Percentiles rank a stretch among this genome's conserved stretches.
phyloP scores from a whole-genome alignment of 2,113 vertebrate genomes.

The Castor canadensis region DNA sequence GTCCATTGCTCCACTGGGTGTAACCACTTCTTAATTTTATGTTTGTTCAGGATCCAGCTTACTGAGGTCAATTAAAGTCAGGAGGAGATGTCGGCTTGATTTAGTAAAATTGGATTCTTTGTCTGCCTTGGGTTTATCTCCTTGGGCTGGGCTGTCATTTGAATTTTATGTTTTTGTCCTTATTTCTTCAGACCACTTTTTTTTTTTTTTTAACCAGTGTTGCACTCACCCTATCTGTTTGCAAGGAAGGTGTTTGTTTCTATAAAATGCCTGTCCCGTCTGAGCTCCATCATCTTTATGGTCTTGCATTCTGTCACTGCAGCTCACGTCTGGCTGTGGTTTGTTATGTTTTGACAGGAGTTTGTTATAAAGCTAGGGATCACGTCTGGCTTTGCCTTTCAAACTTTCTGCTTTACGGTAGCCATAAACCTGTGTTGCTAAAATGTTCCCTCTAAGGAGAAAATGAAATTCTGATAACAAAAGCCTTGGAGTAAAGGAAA shows the following conservation, averaged over 20 bases:
- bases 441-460: constrained; percentile 66
- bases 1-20: background rate
- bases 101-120: constrained; percentile 83
- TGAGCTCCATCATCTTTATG: constrained; percentile 85
- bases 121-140: constrained; percentile 81
- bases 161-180: constrained; percentile 84
- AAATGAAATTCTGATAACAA: constrained; percentile 54
- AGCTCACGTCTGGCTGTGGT: constrained; percentile 78
- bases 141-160: constrained; percentile 83
- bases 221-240: constrained; percentile 73
- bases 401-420: constrained; percentile 81
- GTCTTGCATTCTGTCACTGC: constrained; percentile 80
- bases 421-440: constrained; percentile 71
- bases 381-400: constrained; percentile 79
- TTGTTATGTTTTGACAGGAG: constrained; percentile 85
- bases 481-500: background rate
- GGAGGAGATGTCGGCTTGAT: constrained; percentile 76
- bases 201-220: constrained; percentile 73
- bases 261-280: constrained; percentile 82
- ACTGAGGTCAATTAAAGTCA: constrained; percentile 79
- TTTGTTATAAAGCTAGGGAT: constrained; percentile 82
- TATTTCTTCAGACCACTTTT: constrained; percentile 79
- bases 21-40: constrained; percentile 63
- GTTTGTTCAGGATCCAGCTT: constrained; percentile 68
- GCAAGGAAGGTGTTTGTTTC: constrained; percentile 82